Evolutionary conservation across 2,797 vertebrate species (phyloP), one percentile per base, ranked within the genome.

Genomic region (Acrocephalus scirpaceus): DNA sequence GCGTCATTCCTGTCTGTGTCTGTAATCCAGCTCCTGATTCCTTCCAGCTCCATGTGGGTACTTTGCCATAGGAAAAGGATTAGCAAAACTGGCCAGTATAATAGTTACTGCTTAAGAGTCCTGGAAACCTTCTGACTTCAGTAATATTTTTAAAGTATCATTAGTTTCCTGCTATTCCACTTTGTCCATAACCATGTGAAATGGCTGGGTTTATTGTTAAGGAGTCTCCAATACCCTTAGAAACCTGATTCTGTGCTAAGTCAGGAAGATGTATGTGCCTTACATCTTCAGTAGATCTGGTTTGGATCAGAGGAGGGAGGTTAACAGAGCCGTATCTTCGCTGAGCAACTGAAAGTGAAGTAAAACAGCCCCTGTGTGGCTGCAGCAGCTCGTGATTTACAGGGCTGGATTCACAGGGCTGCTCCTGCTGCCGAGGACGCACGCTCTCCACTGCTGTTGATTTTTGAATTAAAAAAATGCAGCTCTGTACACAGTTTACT

Each of bases 381-480:
- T 96, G 95, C 93, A 79, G 81, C 89, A 5, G 95, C 92, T 91
- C 40, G 2, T 88, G 95, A 97, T 97, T 98, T 97, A 92, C 88
- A 72, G 93, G 42, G 86, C 93, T 92, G 89, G 72, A 53, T 89
- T 93, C 97, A 87, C 93, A 83, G 97, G 94, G 97, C 96, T 94
- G 96, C 95, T 94, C 76, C 95, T 69, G 96, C 97, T 93, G 97
- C 97, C 5, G 90, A 86, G 95, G 92, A 96, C 34, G 64, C 95
- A 93, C 65, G 38, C 95, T 96, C 91, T 76, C 53, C 86, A 40
- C 96, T 19, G 96, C 98, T 97, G 98, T 98, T 98, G 98, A 97
- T 97, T 98, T 98, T 98, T 98, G 97, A 98, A 98, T 98, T 98
- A 97, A 97, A 97, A 98, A 96, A 98, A 97, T 97, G 96, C 97